Conservation (phyloP, 2,888 invertebrate genomes). For the Drosophila robusta region DNA sequence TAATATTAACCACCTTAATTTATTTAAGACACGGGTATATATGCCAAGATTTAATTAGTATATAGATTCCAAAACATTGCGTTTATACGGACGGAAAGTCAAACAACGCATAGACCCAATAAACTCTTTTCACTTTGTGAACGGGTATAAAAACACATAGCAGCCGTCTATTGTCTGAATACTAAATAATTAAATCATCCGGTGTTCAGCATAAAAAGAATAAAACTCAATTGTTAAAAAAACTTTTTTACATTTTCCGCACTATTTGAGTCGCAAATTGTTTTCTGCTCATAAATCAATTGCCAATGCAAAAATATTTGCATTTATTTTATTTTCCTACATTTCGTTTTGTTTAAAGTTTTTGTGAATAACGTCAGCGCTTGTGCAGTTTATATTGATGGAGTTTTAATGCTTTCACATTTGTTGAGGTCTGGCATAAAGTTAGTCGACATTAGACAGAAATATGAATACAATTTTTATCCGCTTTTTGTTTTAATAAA, state of each 20-base stretch:
- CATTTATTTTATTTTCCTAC: conserved; percentile 20
- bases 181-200: conserved; percentile 72
- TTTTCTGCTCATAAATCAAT: conserved; percentile 74
- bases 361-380: background rate
- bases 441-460: conserved; percentile 19
- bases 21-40: no score
- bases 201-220: conserved; percentile 28
- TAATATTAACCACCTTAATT: no score
- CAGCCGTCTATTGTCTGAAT: conserved; percentile 44
- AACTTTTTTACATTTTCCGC: conserved; percentile 70
- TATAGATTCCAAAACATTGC: no score
- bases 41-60: no score
- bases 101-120: no score
- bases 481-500: conserved; percentile 11
- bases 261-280: conserved; percentile 73
- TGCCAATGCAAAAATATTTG: conserved; percentile 43
- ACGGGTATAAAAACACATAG: conserved; percentile 15
- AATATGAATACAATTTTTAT: conserved; percentile 24
- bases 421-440: conserved; percentile 24
- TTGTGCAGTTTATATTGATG: conserved; percentile 28
- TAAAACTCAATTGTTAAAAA: conserved; percentile 58
- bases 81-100: no score
- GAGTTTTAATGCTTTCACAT: conserved; percentile 50
- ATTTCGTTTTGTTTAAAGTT: conserved; percentile 26
- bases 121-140: no score